Evolutionary conservation across 2,113 vertebrate genomes (phyloP).

Genomic region (Rhabdornis inornatus): DNA sequence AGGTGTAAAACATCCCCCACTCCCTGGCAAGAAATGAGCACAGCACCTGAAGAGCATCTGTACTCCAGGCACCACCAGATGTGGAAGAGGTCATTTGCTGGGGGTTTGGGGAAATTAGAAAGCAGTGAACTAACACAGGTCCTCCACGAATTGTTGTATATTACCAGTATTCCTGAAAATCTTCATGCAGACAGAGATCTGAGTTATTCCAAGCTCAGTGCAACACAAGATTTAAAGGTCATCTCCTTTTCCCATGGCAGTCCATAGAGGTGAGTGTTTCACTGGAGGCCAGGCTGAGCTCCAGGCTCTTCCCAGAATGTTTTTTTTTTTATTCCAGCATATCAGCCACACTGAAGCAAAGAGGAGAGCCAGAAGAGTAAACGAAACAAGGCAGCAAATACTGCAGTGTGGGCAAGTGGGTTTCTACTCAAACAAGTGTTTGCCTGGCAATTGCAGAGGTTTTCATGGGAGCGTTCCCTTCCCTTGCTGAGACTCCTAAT

Average conservation of each 20-base stretch:
- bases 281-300: not conserved
- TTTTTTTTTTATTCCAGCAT: not conserved
- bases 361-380: not conserved
- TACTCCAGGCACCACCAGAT: not conserved
- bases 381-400: not conserved
- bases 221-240: not conserved
- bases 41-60: not conserved
- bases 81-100: not conserved
- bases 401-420: not conserved
- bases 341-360: not conserved
- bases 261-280: accelerated
- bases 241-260: not conserved
- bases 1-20: not conserved
- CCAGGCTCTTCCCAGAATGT: not conserved
- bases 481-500: not conserved
- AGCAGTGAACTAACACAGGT: not conserved
- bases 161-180: not conserved
- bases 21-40: not conserved
- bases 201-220: not conserved
- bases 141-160: not conserved
- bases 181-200: not conserved
- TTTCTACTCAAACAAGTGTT: not conserved
- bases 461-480: not conserved
- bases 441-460: not conserved
- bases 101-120: not conserved